Base-by-base conservation (phyloP, 1,140 invertebrate genomes). In the Heliconius hermathena region DNA sequence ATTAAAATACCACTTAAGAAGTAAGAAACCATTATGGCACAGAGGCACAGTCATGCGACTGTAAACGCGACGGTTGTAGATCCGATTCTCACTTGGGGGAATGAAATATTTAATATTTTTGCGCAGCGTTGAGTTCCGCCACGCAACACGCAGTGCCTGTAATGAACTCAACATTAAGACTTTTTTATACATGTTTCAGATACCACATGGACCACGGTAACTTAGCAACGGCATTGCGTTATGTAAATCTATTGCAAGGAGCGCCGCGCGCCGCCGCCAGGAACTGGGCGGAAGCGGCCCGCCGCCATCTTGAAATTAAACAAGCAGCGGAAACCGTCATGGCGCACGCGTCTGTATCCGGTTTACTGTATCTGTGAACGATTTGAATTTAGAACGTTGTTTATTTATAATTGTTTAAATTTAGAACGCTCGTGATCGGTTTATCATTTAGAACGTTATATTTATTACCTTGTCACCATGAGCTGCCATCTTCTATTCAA, bases 181-280 rank as follows among this genome's bases (percentile, higher is more conserved):
- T 46, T 46, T 52, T 52, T 52, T 6, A 49, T 38, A 52, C 70
- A 74, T 46, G 0, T 52, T 38, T 74, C 85, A 98, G 97, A 87
- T 98, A 97, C 88, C 97, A 97, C 95, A 93, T 99, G 80, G 97
- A 99, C 84, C 96, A 97, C 83, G 97, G 97, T 29, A 96, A 99
- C 86, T 96, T 99, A 66, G 95, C 97, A 71, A 96, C 97, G 90
- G 97, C 98, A 1, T 93, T 99, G 1, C 96, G 97, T 74, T 99
- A 99, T 91, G 97, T 99, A 95, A 99, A 98, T 89, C 96, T 99
- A 60, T 93, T 99, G 33, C 96, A 97, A 86, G 99, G 99, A 29
- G 98, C 98, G 33, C 95, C 99, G 0, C 95, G 97, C 11, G 95
- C 95, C n/a, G 96, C 99, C 6, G 98, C 98, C 3, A 93, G 91